Evolutionary conservation across 2,888 invertebrate genomes (phyloP), one percentile per base, ranked within the genome.

Genomic region (Himalopsyche anomala): DNA sequence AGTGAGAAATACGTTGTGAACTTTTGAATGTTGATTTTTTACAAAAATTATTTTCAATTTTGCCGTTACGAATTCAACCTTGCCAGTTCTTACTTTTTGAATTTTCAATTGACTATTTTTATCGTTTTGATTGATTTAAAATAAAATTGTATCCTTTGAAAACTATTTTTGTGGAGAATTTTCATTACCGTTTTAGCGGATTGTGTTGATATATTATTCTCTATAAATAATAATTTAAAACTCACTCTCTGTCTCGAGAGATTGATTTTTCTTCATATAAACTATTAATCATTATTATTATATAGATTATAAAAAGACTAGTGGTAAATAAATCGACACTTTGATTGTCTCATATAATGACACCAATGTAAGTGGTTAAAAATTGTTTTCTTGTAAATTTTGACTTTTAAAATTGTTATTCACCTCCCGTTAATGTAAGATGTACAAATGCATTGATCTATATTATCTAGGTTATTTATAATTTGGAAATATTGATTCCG

Each of bases 371-470:
- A 51, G 74, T 74, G 81, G 38, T 85, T 84, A 42, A 82, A 85
- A 69, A 69, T 85, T 81, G 40, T 81, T 42, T 84, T 80, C 55
- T 85, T 85, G 40, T 85, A 85, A 56, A 85, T 69, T 85, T 81
- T 81, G 81, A 81, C 81, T 51, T 74, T 54, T 51, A 55, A 36
- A 55, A 62, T 62, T 84, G 36, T 80, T 80, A 84, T 56, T 84
- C 80, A 84, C 74, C 56, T 81, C 80, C 62, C 81, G 36, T 84
- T 84, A 62, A 84, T 56, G 42, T 54, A 38, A 55, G 80, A 56
- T 84, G 84, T 84, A 84, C 80, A 84, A 80, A 84, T 84, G 85
- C 84, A 84, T 84, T 80, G 45, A 81, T 80, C 54, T 55, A 83
- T 85, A 80, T 54, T 55, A 84, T 40, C 79, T 84, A 80, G 80